Evolutionary conservation across 2,113 vertebrate genomes (phyloP).

Genomic region (Anseranas semipalmata): DNA sequence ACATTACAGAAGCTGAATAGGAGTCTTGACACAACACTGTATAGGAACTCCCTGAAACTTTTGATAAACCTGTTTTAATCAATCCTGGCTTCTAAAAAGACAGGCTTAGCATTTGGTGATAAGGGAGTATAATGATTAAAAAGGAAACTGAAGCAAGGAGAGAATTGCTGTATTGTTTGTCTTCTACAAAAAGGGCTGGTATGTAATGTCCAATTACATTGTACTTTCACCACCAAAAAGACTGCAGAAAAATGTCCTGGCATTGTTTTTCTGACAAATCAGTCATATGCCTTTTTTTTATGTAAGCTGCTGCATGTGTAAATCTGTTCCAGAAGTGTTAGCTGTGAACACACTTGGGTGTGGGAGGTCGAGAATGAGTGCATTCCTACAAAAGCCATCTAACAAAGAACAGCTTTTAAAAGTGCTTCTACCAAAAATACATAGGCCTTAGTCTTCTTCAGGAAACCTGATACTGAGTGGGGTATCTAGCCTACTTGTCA

Average conservation of each 20-base stretch:
- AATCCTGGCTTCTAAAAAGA: neutral
- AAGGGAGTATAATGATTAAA: neutral
- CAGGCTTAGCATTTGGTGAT: neutral
- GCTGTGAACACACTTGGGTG: neutral
- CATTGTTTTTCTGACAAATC: neutral
- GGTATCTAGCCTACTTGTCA: no score
- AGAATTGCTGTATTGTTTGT: neutral
- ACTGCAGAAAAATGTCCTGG: neutral
- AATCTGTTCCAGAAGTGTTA: neutral
- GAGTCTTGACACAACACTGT: neutral
- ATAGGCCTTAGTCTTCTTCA: neutral
- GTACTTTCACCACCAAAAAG: neutral
- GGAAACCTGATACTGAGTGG: neutral
- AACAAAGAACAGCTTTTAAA: neutral
- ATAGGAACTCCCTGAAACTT: neutral
- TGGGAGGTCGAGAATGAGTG: fast-evolving
- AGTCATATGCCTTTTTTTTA: neutral
- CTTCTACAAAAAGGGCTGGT: neutral
- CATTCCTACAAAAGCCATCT: neutral
- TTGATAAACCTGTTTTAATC: neutral
- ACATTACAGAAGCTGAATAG: neutral
- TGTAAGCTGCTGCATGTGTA: neutral
- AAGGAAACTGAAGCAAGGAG: neutral
- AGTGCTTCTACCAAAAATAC: neutral
- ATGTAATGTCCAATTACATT: neutral